These are phyloP conservation scores for Leguminivora glycinivorella DNA, from an alignment of 1,140 invertebrate genomes.

Conservation along the genomic window DNA sequence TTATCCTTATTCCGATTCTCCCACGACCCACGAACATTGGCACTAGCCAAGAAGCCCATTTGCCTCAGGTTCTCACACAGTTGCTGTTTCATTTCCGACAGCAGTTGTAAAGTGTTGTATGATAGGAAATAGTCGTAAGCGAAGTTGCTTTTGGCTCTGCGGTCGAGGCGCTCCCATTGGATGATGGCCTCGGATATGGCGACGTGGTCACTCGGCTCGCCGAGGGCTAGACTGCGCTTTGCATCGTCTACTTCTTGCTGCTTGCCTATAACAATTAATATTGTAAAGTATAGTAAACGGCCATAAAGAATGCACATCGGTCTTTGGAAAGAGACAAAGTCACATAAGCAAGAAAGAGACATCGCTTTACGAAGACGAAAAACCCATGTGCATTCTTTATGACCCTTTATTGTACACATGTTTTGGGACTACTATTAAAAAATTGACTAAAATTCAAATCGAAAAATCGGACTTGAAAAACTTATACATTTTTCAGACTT, in stretches of 20 bases:
- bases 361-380: no score
- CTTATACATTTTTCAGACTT: no score
- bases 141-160: slow-evolving; percentile 79
- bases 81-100: slow-evolving; percentile 90
- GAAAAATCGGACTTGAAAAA: no score
- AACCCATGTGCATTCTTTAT: no score
- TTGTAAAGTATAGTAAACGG: no score
- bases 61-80: slow-evolving; percentile 86
- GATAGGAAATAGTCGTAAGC: slow-evolving; percentile 89
- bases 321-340: no score
- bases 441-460: no score
- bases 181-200: slow-evolving; percentile 87
- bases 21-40: slow-evolving; percentile 76
- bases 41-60: slow-evolving; percentile 85
- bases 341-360: no score
- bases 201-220: slow-evolving; percentile 90
- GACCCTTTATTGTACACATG: no score
- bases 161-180: slow-evolving; percentile 81
- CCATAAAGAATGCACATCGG: no score
- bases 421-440: no score
- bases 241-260: slow-evolving; percentile 84
- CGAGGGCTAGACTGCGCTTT: slow-evolving; percentile 82
- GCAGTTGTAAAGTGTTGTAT: slow-evolving; percentile 82
- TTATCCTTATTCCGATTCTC: slow-evolving; percentile 90
- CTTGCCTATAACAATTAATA: slow-evolving; percentile 77